Evolutionary conservation across 2,797 vertebrate genomes (phyloP).

Genomic region (Labeo calbasu): DNA sequence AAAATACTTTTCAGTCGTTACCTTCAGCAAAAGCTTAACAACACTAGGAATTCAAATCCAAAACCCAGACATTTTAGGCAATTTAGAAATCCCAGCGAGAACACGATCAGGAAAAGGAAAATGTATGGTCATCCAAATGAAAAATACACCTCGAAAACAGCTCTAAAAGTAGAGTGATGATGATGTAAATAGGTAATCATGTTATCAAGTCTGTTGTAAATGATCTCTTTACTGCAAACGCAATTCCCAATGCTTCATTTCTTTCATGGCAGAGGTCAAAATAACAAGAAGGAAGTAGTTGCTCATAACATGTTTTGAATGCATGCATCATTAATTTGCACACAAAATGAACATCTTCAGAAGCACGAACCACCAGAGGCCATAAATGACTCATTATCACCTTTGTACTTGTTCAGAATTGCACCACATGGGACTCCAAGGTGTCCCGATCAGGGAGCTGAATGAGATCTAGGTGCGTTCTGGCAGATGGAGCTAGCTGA

Average conservation of each 20-base stretch:
- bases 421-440: not conserved
- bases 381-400: conserved; percentile 31
- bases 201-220: conserved; percentile 6
- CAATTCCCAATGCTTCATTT: not conserved
- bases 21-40: not conserved
- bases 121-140: not conserved
- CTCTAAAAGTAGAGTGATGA: not conserved
- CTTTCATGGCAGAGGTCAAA: not conserved
- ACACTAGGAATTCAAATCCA: not conserved
- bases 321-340: conserved; percentile 16
- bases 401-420: conserved; percentile 21
- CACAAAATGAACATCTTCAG: conserved; percentile 12
- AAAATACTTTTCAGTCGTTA: too few relatives aligned
- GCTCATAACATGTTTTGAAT: conserved; percentile 30
- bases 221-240: not conserved
- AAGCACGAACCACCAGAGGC: conserved; percentile 3
- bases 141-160: not conserved
- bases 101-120: not conserved
- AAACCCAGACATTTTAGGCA: not conserved
- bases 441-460: conserved; percentile 11
- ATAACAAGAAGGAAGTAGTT: conserved; percentile 16
- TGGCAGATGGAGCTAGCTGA: conserved; percentile 26
- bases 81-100: not conserved
- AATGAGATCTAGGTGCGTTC: conserved; percentile 5
- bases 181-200: not conserved